Conservation (phyloP, 2,113 vertebrate species). For the Peromyscus leucopus region DNA sequence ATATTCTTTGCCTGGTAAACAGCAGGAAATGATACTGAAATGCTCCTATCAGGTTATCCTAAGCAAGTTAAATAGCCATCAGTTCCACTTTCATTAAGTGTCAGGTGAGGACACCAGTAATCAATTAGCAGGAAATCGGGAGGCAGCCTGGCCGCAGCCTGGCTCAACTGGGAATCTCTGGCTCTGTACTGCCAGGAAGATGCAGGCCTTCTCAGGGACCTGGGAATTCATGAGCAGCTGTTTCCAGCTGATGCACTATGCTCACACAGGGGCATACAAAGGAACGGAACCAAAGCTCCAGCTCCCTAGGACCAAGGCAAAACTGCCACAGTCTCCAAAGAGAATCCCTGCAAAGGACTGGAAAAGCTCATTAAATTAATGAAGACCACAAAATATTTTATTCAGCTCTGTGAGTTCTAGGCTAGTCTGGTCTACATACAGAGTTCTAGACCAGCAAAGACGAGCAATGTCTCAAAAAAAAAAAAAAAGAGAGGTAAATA, state of each 20-base stretch:
- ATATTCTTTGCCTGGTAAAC: constrained; percentile 54
- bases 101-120: constrained; percentile 61
- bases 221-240: not conserved
- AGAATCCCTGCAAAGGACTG: constrained; percentile 21
- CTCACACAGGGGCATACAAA: not conserved
- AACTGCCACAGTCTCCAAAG: not conserved
- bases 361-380: not conserved
- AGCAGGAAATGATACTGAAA: constrained; percentile 56
- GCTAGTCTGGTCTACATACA: not conserved
- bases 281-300: not conserved
- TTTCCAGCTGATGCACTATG: not conserved
- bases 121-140: not conserved
- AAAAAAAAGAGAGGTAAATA: not conserved
- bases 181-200: not conserved
- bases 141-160: not conserved
- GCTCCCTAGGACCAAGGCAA: not conserved
- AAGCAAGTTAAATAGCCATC: constrained; percentile 69
- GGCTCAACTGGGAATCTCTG: not conserved
- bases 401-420: not conserved
- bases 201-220: not conserved
- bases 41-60: constrained; percentile 62
- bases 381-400: constrained; percentile 46
- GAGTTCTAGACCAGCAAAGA: not conserved
- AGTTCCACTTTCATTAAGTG: constrained; percentile 53
- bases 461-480: not conserved